Evolutionary conservation across 53 echinoderm and acorn worm genomes (phyloP), one percentile per base, ranked within the genome.

Genomic region (Antedon mediterranea): DNA sequence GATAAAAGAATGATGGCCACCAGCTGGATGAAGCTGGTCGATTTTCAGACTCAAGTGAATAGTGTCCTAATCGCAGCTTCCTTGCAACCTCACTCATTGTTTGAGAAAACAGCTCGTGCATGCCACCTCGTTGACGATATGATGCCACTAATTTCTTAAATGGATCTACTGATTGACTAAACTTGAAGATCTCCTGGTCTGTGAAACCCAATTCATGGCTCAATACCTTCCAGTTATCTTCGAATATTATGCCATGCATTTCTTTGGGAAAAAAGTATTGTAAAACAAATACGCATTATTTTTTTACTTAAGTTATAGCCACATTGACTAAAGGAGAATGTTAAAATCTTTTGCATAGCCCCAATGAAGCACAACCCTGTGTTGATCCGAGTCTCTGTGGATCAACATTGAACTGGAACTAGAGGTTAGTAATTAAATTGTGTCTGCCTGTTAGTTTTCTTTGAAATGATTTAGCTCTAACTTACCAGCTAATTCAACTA

Each of bases 201-300:
- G 78, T 95, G 81, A 89, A 95, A 74, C 92, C 92, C 30, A 95
- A 83, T 23, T 80, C 86, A 23, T 86, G 83, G 29, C 92, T 92
- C 79, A 95, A 89, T 76, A 77, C 77, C 86, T 92, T 95, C 97
- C 97, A 95, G 71, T 95, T 95, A 23, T 92, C 85, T 0, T 84
- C 87, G 30, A 37, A 43, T 71, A 87, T 84, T 79, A 95, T 88
- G 32, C 85, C 89, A 71, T 94, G 87, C 78, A 94, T 72, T 33
- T 94, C 94, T 94, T 18, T 0, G 31, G 78, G 33, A 71, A 14
- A 78, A 13, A 80, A 30, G 71, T 20, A 30, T 31, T 15, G n/a
- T n/a, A n/a, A n/a, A n/a, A n/a, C n/a, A n/a, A n/a, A n/a, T 0
- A 32, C 13, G 11, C 28, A 23, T 14, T n/a, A 30, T 31, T 11